These are phyloP conservation scores for Falco concolor DNA, from an alignment of 2,797 vertebrate genomes.

Conservation along the genomic window DNA sequence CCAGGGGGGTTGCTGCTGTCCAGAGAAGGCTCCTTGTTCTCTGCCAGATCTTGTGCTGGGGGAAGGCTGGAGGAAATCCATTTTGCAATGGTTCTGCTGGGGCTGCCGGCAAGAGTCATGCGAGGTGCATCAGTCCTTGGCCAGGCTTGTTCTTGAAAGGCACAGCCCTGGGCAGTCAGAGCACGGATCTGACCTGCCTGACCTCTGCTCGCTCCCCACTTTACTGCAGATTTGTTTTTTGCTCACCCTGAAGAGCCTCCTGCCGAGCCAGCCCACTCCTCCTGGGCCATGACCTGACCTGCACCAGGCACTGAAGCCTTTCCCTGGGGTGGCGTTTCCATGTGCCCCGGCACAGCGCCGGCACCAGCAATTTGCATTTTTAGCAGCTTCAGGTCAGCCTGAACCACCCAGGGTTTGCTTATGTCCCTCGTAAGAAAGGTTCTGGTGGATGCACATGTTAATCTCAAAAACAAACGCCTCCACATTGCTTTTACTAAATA, in stretches of 20 bases:
- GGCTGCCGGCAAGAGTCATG: background rate
- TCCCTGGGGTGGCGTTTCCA: rapidly evolving
- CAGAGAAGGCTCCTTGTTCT: background rate
- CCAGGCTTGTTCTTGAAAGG: background rate
- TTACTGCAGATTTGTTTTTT: background rate
- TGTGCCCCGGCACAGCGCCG: rapidly evolving
- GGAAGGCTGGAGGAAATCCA: background rate
- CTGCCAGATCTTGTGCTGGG: background rate
- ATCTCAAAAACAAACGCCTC: background rate
- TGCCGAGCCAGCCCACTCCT: rapidly evolving
- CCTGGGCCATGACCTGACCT: background rate
- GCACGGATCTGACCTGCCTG: background rate
- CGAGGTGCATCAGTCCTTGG: background rate
- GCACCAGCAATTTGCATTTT: background rate
- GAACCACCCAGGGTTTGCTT: background rate
- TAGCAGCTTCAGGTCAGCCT: background rate
- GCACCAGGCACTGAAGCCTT: background rate
- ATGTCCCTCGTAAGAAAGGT: background rate
- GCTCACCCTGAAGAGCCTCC: background rate
- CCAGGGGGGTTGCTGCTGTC: background rate
- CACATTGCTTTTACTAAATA: background rate
- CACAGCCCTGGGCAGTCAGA: background rate
- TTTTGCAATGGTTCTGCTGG: background rate
- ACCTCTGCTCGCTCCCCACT: background rate
- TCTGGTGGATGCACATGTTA: background rate